phyloP scores from a whole-genome alignment of 2,113 vertebrate genomes.

The Fulmarus glacialis region DNA sequence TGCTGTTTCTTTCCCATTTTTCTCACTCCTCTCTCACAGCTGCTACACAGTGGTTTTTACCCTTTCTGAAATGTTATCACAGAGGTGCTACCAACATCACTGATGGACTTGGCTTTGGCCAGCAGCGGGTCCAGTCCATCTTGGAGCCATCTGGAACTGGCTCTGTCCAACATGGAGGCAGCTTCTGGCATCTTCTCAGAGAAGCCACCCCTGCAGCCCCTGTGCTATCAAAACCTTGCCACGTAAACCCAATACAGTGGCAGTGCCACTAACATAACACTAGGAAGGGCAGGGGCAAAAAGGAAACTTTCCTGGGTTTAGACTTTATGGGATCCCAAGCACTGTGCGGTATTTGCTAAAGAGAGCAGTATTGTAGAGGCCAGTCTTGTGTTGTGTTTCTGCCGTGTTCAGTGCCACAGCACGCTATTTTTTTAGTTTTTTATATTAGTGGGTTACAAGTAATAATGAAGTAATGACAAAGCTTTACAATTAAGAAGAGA shows the following conservation, averaged over 20 bases:
- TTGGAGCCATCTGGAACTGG: no score
- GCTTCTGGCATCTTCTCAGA: no score
- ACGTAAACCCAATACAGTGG: not conserved
- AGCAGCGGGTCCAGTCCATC: no score
- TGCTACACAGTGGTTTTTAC: not conserved
- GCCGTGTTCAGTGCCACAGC: not conserved
- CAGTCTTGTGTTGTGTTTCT: not conserved
- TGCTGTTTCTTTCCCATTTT: not conserved
- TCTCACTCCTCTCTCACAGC: not conserved
- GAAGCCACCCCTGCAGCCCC: no score
- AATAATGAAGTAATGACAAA: not conserved
- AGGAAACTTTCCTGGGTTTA: not conserved
- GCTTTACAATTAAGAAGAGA: not conserved
- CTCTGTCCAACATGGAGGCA: no score
- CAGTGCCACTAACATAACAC: not conserved
- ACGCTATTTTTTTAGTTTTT: not conserved
- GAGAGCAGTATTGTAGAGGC: not conserved
- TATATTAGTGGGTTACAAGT: not conserved
- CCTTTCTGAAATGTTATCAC: no score
- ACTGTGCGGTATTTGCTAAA: not conserved
- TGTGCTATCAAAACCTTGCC: not conserved
- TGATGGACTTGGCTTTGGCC: no score
- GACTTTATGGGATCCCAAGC: not conserved
- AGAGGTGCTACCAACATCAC: no score
- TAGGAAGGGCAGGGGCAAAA: not conserved